phyloP scores from a whole-genome alignment of 2,888 invertebrate species.

The Drosophila diplacantha region DNA sequence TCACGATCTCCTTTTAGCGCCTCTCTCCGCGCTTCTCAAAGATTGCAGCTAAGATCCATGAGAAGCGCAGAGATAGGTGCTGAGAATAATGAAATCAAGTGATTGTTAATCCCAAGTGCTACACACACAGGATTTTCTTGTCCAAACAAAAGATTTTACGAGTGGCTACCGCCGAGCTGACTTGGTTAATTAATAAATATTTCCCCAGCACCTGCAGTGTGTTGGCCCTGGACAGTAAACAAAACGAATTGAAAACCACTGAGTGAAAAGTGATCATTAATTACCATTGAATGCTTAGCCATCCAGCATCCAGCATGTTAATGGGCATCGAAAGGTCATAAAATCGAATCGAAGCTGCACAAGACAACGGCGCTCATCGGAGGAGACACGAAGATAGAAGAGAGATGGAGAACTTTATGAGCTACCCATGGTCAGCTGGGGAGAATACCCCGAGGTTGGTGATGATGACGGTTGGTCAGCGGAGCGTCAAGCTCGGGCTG shows the following conservation, averaged over 20 bases:
- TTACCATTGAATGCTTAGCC: slow-evolving; percentile 26
- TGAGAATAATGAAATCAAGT: not conserved
- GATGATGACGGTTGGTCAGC: slow-evolving; percentile 48
- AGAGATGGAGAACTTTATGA: slow-evolving; percentile 50
- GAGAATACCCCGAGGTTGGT: slow-evolving; percentile 26
- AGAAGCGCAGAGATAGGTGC: slow-evolving; percentile 11
- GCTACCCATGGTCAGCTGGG: slow-evolving; percentile 40
- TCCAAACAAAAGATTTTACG: slow-evolving; percentile 22
- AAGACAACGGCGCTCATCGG: slow-evolving; percentile 18
- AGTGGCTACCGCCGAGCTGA: slow-evolving; percentile 5
- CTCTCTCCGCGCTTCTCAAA: slow-evolving; percentile 7
- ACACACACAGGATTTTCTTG: slow-evolving; percentile 17
- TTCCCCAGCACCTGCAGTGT: slow-evolving; percentile 17
- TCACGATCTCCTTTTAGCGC: not conserved
- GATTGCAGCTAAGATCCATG: not conserved
- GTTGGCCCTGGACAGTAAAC: slow-evolving; percentile 2
- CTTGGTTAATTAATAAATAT: slow-evolving; percentile 12
- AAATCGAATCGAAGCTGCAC: slow-evolving; percentile 35
- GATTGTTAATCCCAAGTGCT: slow-evolving; percentile 1
- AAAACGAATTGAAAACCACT: slow-evolving; percentile 21
- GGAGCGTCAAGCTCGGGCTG: slow-evolving; percentile 46
- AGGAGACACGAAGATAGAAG: not conserved
- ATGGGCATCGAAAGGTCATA: slow-evolving; percentile 37
- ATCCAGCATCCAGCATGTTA: slow-evolving; percentile 30
- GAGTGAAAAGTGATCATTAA: slow-evolving; percentile 39